Percentiles rank a stretch among this genome's conserved stretches.
These are phyloP conservation scores for Aspidapion aeneum DNA, from an alignment of 2,888 invertebrate genomes.

Conservation along the genomic window DNA sequence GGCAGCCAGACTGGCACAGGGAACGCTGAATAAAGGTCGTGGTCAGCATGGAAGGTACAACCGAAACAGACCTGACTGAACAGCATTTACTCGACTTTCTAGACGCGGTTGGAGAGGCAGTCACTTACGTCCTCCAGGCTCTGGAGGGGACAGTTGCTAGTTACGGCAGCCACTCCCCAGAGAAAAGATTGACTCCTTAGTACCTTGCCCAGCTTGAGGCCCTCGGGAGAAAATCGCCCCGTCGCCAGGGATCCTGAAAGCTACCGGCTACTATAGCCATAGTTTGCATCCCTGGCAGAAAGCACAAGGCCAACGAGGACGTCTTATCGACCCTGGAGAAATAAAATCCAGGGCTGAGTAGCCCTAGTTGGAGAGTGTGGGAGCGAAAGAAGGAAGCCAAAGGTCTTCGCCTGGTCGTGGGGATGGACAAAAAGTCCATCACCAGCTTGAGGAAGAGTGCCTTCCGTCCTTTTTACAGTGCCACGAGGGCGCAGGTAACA, in stretches of 20 bases:
- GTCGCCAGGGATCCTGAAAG: neutral
- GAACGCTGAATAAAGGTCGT: too few relatives aligned
- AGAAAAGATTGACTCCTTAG: too few relatives aligned
- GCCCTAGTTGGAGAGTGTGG: neutral
- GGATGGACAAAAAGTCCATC: neutral
- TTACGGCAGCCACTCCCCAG: too few relatives aligned
- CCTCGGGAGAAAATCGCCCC: neutral
- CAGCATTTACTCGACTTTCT: too few relatives aligned
- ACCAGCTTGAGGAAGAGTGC: neutral
- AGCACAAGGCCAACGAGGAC: neutral
- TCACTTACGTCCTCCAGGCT: too few relatives aligned
- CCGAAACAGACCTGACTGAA: too few relatives aligned
- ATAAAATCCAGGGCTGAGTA: neutral
- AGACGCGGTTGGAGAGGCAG: too few relatives aligned
- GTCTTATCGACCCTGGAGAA: neutral
- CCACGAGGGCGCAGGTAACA: neutral
- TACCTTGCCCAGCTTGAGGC: neutral
- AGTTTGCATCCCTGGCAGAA: neutral
- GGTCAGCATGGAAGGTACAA: too few relatives aligned
- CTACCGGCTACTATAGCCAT: neutral
- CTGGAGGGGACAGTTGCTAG: too few relatives aligned
- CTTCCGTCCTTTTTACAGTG: neutral
- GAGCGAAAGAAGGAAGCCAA: neutral
- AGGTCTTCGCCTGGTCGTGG: neutral
- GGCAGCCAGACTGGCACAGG: too few relatives aligned